Conservation (phyloP, 2,113 vertebrate genomes). For the Tachuris rubrigastra region DNA sequence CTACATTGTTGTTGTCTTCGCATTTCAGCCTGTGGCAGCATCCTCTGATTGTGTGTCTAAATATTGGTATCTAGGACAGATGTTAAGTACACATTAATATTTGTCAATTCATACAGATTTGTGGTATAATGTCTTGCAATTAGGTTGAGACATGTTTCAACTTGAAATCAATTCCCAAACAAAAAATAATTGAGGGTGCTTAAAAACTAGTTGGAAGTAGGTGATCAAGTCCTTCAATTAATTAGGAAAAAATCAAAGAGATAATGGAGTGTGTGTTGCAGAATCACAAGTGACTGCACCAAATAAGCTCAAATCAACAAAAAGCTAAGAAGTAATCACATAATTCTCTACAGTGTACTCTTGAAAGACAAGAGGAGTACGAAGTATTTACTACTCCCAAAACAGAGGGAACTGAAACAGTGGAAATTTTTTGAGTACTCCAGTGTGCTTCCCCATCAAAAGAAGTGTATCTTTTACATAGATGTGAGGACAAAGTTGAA, state of each 20-base stretch:
- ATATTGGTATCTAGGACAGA: neutral
- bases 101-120: constrained; percentile 15
- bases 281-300: constrained; percentile 23
- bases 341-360: neutral
- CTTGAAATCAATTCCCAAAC: constrained; percentile 23
- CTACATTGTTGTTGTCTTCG: neutral
- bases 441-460: neutral
- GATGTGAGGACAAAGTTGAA: neutral
- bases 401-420: neutral
- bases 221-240: constrained; percentile 58
- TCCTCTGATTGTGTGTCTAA: neutral
- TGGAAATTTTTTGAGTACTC: neutral
- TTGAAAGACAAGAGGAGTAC: neutral
- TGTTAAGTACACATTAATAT: neutral
- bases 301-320: constrained; percentile 46
- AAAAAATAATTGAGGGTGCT: constrained; percentile 52
- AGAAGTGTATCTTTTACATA: neutral
- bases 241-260: constrained; percentile 45
- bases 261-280: neutral
- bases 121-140: constrained; percentile 8
- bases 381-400: neutral
- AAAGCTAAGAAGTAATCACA: constrained; percentile 32
- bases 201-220: constrained; percentile 33
- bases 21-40: neutral
- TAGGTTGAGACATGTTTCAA: neutral